Percentiles rank a stretch among this genome's conserved stretches.
phyloP scores from a whole-genome alignment of 2,888 invertebrate genomes.

The Apotomis turbidana region DNA sequence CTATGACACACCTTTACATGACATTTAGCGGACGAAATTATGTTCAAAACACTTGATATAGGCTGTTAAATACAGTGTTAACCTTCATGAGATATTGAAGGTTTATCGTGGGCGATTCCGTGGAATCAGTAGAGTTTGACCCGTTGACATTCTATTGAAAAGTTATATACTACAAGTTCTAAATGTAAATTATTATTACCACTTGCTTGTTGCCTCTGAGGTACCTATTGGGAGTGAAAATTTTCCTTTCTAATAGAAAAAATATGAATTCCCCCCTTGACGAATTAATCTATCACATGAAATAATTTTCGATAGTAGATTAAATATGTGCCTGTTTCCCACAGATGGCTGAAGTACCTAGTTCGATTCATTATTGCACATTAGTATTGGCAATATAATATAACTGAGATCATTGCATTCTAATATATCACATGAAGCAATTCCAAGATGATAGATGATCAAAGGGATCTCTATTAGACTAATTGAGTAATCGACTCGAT shows the following conservation, averaged over 20 bases:
- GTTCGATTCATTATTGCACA: neutral
- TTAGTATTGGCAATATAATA: neutral
- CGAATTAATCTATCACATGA: too few species aligned
- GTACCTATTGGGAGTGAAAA: too few species aligned
- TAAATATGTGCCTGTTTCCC: neutral
- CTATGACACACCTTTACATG: slow-evolving; percentile 24
- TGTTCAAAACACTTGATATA: slow-evolving; percentile 19
- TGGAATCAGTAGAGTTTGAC: neutral
- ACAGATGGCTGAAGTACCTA: neutral
- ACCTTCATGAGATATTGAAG: slow-evolving; percentile 9
- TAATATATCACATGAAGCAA: slow-evolving; percentile 12
- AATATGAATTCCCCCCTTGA: too few species aligned
- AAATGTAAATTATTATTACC: too few species aligned
- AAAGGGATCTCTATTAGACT: slow-evolving; percentile 22
- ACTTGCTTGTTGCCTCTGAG: too few species aligned
- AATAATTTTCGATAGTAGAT: too few species aligned
- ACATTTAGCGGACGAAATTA: slow-evolving; percentile 22
- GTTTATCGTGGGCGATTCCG: slow-evolving; percentile 7
- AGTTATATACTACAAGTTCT: too few species aligned
- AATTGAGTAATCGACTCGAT: slow-evolving; percentile 27
- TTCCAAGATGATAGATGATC: slow-evolving; percentile 23
- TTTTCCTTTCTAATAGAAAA: too few species aligned
- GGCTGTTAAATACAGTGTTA: slow-evolving; percentile 11
- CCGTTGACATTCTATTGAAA: neutral
- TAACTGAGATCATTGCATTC: neutral